phyloP scores from a whole-genome alignment of 2,113 vertebrate species.

The Elachura formosa region DNA sequence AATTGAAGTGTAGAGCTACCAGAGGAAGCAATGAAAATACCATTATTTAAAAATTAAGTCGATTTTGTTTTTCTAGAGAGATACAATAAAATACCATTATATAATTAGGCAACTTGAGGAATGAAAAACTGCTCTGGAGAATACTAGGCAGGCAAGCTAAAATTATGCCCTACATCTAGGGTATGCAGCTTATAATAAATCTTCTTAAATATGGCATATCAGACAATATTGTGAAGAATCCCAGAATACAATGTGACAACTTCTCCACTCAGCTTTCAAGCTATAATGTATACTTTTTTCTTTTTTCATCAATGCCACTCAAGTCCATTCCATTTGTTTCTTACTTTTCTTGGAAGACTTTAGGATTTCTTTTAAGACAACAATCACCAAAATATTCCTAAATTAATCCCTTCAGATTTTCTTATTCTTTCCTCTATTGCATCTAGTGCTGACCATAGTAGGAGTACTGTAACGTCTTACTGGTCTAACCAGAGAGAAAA shows the following conservation, averaged over 20 bases:
- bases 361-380: neutral
- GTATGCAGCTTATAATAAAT: neutral
- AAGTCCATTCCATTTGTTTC: neutral
- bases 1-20: neutral
- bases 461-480: neutral
- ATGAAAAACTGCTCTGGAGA: neutral
- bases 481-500: neutral
- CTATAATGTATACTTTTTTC: neutral
- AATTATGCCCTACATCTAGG: neutral
- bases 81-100: neutral
- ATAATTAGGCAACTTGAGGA: neutral
- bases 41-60: neutral
- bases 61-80: neutral
- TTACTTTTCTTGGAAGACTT: neutral
- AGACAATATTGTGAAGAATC: neutral
- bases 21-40: neutral
- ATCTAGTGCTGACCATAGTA: neutral
- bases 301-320: neutral
- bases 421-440: neutral
- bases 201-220: neutral
- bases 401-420: neutral
- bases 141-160: neutral
- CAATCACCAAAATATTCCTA: neutral
- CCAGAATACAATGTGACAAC: neutral
- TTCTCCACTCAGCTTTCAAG: neutral